Conservation (phyloP, 2,113 vertebrate genomes). For the Chaenocephalus aceratus region DNA sequence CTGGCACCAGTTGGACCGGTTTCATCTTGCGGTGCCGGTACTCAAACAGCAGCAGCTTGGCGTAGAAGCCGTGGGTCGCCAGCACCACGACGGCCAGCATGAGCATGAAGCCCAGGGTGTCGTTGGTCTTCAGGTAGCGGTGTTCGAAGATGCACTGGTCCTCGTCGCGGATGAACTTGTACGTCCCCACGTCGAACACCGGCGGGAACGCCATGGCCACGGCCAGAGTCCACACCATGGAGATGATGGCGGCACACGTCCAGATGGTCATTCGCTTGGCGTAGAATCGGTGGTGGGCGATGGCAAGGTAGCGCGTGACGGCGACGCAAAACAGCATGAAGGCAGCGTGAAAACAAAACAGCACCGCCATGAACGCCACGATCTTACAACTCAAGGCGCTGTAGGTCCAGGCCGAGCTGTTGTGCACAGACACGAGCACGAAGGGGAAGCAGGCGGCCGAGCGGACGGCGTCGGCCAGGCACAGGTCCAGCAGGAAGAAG, state of each 20-base stretch:
- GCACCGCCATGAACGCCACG: constrained; percentile 94
- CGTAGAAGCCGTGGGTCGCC: constrained; percentile 94
- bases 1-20: constrained; percentile 94
- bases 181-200: constrained; percentile 93
- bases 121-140: constrained; percentile 95
- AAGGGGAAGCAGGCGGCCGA: constrained; percentile 95
- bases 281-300: constrained; percentile 95
- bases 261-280: constrained; percentile 96
- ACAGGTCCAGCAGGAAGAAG: constrained; percentile 94
- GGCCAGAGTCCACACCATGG: constrained; percentile 95
- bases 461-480: constrained; percentile 93
- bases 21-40: constrained; percentile 97
- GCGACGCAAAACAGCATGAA: constrained; percentile 97
- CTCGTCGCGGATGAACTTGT: constrained; percentile 94
- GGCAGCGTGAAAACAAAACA: constrained; percentile 95
- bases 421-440: constrained; percentile 92
- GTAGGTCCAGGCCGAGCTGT: constrained; percentile 94
- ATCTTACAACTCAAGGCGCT: constrained; percentile 94
- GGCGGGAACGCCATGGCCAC: constrained; percentile 96
- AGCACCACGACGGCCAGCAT: constrained; percentile 94
- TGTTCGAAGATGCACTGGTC: constrained; percentile 97
- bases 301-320: constrained; percentile 95
- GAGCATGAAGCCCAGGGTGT: constrained; percentile 96
- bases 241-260: constrained; percentile 93
- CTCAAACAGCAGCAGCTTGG: constrained; percentile 94